Base-by-base conservation (phyloP, 2,888 invertebrate species). In the Microdon myrmicae region DNA sequence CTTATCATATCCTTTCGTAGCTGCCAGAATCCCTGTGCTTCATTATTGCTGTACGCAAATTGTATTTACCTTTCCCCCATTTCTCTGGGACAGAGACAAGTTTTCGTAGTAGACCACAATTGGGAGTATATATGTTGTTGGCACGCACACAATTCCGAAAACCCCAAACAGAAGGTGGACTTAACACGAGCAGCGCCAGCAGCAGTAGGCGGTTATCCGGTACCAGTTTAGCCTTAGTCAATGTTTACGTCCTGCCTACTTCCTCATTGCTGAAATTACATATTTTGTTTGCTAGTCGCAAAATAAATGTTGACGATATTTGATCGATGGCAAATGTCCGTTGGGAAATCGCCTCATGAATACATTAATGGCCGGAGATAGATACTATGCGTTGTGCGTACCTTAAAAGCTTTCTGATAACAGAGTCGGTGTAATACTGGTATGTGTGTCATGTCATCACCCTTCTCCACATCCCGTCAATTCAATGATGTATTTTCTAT, bases 381-480 rank as follows among this genome's bases (percentile, higher is more conserved):
- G n/a, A n/a, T n/a, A n/a, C n/a, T n/a, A 20, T 45, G 38, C 45
- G 32, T 38, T 38, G 29, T 43, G 43, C 44, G 43, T 37, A 49
- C 48, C 56, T 56, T 56, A 56, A 56, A 56, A 49, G 56, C 56
- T 49, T 56, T 56, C 16, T 35, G 43, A 41, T 49, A n/a, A 43
- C 31, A 37, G 41, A 56, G 29, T 56, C 48, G 41, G 37, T 56
- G 55, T 56, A 56, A 56, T 43, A 43, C 32, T 7, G 20, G 39
- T 25, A 16, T 12, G 13, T 13, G 7, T 9, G 17, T 8, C 25
- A n/a, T 8, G n/a, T n/a, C n/a, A n/a, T n/a, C n/a, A n/a, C n/a
- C 8, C 26, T 22, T 28, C n/a, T 7, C 17, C 7, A 5, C 29
- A 4, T 47, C 22, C 19, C 5, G 4, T 3, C 13, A 20, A 9